Percentiles rank a stretch among this genome's conserved stretches.
phyloP scores from a whole-genome alignment of 2,888 invertebrate genomes.

The Malacosoma neustria region DNA sequence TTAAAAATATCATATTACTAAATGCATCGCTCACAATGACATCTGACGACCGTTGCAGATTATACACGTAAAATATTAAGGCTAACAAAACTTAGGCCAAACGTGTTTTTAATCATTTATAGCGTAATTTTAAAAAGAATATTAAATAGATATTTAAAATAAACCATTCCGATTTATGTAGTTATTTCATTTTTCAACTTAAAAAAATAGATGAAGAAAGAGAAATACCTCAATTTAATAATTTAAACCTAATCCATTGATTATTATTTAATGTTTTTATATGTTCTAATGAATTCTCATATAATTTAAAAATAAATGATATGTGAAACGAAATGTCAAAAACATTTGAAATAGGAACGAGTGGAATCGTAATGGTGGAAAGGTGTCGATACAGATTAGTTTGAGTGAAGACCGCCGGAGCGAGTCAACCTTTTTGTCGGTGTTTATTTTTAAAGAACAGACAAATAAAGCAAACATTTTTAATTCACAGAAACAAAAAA shows the following conservation, averaged over 20 bases:
- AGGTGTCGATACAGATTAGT: conserved; percentile 67
- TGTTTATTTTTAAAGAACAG: conserved; percentile 2
- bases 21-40: conserved; percentile 25
- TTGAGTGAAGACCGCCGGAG: conserved; percentile 25
- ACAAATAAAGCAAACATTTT: neutral
- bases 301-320: neutral
- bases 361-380: conserved; percentile 65
- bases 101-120: neutral
- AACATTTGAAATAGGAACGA: conserved; percentile 20
- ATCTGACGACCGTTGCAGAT: conserved; percentile 5
- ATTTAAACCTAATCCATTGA: no score
- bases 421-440: conserved; percentile 17
- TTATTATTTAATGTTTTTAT: no score
- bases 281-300: no score
- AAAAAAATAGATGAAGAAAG: no score
- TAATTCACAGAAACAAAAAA: no score
- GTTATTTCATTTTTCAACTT: no score
- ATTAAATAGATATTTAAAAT: no score
- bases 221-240: no score
- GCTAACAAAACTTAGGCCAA: neutral
- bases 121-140: neutral
- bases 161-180: no score
- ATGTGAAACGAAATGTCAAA: neutral
- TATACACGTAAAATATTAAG: neutral
- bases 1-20: conserved; percentile 69